phyloP scores from a whole-genome alignment of 2,113 vertebrate genomes.

The Cricetomys ansorgei region DNA sequence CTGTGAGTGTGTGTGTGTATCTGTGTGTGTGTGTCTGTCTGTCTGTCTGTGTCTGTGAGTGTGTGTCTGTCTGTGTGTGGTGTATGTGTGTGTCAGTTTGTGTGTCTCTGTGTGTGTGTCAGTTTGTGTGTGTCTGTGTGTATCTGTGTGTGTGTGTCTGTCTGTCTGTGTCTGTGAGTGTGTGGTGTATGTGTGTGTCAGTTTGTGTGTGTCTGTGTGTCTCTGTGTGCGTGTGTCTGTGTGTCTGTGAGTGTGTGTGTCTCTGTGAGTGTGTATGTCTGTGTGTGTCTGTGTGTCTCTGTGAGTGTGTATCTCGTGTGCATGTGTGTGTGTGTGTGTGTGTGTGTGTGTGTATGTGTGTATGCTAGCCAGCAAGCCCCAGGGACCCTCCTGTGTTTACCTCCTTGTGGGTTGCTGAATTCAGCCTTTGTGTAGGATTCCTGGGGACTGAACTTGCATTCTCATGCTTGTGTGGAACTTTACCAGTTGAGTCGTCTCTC shows the following conservation, averaged over 20 bases:
- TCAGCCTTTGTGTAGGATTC: background rate
- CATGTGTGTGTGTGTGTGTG: background rate
- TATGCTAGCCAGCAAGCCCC: background rate
- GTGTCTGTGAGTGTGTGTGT: background rate
- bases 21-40: no score
- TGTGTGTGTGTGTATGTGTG: background rate
- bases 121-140: background rate
- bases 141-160: background rate
- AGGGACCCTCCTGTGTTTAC: background rate
- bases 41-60: background rate
- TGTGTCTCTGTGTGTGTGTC: background rate
- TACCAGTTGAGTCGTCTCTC: background rate
- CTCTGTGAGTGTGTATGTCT: background rate
- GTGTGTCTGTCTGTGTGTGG: background rate
- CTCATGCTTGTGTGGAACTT: background rate
- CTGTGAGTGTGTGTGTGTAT: background rate
- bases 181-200: background rate
- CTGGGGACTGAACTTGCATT: background rate
- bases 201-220: no score
- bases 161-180: background rate
- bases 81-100: no score
- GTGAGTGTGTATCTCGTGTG: background rate
- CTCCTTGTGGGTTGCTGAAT: background rate
- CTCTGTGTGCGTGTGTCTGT: background rate
- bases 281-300: background rate